Evolutionary conservation across 2,113 vertebrate species (phyloP), one percentile per base, ranked within the genome.

Genomic region (Sebastes fasciatus): DNA sequence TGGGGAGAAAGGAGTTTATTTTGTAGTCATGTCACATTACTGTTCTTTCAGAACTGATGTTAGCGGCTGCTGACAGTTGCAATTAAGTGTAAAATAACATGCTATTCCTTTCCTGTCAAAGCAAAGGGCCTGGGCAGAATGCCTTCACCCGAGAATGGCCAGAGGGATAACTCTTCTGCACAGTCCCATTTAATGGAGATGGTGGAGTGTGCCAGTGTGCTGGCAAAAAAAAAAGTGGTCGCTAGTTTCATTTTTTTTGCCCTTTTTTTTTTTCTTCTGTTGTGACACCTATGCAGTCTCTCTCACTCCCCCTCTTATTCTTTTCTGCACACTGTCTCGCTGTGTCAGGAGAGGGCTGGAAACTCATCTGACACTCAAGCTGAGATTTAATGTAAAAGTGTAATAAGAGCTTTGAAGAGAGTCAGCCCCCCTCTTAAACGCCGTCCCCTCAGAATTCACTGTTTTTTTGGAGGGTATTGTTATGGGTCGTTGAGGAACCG

Each of bases 21-120:
- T 96, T 95, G 94, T 93, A 97, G 96, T 96, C 96, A 95, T 94
- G 96, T 96, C 96, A 97, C 96, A 97, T 97, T 96, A 96, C 93
- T 94, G 94, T 94, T 96, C 94, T 96, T 96, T 96, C 95, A 95
- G 95, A 96, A 96, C 94, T 96, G 83, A 95, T 94, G 95, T 97
- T 95, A 95, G 96, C 93, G 93, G 95, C 96, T 94, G 95, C 96
- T 97, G 97, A 96, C 96, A 96, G 96, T 96, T 96, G 96, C 96
- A 97, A 97, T 97, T 97, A 97, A 96, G 96, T 97, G 94, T 96
- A 96, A 97, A 97, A 96, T 96, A 97, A 97, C 96, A 96, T 95
- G 95, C 96, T 96, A 95, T 95, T 97, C 96, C 84, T 82, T 96
- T 86, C 7, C 77, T 95, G 96, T 96, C 95, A 95, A 92, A 87